phyloP scores from a whole-genome alignment of 1,140 invertebrate genomes.

The Trachelipus rathkii region DNA sequence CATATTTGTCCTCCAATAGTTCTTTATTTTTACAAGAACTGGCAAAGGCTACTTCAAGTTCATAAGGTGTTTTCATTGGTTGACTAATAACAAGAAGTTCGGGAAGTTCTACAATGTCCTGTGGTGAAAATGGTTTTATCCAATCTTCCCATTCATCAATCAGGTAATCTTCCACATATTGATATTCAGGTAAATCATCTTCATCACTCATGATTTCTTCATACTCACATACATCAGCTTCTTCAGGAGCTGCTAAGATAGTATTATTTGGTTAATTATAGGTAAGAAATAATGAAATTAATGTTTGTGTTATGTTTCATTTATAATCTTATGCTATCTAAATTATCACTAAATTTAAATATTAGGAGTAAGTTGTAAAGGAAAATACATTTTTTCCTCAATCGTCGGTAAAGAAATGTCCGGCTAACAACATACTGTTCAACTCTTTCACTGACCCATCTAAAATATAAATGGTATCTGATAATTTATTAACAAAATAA shows the following conservation, averaged over 20 bases:
- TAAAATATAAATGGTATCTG: too few species aligned
- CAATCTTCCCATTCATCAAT: conserved; percentile 29
- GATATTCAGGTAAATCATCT: conserved; percentile 27
- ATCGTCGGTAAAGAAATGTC: too few species aligned
- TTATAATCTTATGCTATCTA: too few species aligned
- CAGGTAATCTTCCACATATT: conserved; percentile 27
- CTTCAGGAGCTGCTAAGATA: neutral
- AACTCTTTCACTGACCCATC: too few species aligned
- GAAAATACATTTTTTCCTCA: too few species aligned
- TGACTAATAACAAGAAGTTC: conserved; percentile 21
- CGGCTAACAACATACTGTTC: too few species aligned
- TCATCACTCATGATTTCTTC: conserved; percentile 30
- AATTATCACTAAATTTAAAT: too few species aligned
- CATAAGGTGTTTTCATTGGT: conserved; percentile 7
- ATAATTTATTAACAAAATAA: too few species aligned
- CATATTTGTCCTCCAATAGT: neutral
- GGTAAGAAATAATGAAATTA: too few species aligned
- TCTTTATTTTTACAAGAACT: neutral
- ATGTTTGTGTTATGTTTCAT: too few species aligned
- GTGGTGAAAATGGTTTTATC: conserved; percentile 20
- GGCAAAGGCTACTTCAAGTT: neutral
- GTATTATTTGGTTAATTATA: too few species aligned
- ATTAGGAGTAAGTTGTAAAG: too few species aligned
- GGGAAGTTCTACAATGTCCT: conserved; percentile 23
- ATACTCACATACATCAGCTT: conserved; percentile 6